Percentiles rank a stretch among this genome's conserved stretches.
Conservation (phyloP, 2,797 vertebrate genomes). For the Hydrophis major region DNA sequence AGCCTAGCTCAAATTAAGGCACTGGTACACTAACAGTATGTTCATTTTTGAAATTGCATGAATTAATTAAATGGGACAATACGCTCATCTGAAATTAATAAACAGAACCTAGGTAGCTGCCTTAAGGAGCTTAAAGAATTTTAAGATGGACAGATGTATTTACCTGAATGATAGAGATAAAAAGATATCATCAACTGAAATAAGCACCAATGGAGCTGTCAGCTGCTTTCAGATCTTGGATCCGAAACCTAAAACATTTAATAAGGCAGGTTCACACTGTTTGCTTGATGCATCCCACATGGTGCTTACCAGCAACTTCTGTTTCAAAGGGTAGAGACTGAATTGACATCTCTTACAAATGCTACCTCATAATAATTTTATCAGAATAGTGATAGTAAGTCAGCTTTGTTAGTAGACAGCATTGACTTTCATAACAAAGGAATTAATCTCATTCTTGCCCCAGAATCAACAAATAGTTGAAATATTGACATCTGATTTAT, state of each 20-base stretch:
- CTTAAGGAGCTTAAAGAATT: neutral
- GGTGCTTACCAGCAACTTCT: neutral
- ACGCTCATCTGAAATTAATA: neutral
- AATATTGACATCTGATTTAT: neutral
- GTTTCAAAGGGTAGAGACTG: neutral
- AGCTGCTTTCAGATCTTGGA: neutral
- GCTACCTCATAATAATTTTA: neutral
- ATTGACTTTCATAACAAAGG: neutral
- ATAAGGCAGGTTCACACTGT: neutral
- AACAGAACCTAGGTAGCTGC: neutral
- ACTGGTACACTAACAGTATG: neutral
- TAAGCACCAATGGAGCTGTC: neutral
- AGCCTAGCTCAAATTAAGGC: neutral
- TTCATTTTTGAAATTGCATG: neutral
- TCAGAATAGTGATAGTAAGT: neutral
- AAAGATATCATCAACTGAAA: neutral
- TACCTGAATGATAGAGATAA: neutral
- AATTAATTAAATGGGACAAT: neutral
- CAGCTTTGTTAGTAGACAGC: neutral
- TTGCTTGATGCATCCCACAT: neutral
- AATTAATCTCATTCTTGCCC: constrained; percentile 1
- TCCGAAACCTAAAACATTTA: neutral
- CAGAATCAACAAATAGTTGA: neutral
- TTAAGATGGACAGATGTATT: neutral
- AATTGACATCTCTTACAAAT: neutral